These are phyloP conservation scores for Panagrolaimus sp. DNA, from an alignment of 1,140 invertebrate species.

Conservation along the genomic window DNA sequence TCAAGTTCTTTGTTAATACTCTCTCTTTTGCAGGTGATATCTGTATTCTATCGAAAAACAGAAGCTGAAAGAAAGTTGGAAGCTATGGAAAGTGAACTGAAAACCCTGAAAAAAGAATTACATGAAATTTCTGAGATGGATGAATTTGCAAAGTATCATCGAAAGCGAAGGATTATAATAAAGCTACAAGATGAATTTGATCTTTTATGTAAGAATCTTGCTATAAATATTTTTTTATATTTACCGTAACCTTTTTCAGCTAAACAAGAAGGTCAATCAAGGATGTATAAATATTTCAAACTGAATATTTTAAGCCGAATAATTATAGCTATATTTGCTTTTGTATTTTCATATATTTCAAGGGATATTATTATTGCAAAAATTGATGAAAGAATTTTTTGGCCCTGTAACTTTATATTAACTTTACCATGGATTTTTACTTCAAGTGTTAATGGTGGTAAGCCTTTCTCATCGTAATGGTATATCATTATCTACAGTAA, in stretches of 20 bases:
- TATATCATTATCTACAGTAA: background rate
- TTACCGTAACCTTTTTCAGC: background rate
- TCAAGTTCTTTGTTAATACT: too few species aligned
- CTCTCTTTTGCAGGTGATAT: background rate
- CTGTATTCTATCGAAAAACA: conserved; percentile 7
- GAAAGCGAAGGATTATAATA: background rate
- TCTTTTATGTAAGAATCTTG: background rate
- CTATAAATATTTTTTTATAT: too few species aligned
- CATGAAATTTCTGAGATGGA: background rate
- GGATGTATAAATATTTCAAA: conserved; percentile 2
- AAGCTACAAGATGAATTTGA: background rate
- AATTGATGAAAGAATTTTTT: background rate
- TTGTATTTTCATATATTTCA: conserved; percentile 5
- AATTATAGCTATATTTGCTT: background rate
- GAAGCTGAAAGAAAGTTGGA: background rate
- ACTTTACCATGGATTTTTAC: conserved; percentile 1
- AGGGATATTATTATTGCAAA: conserved; percentile 6
- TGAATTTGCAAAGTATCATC: conserved; percentile 5
- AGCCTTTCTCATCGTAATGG: background rate
- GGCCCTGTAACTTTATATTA: background rate
- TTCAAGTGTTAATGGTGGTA: background rate
- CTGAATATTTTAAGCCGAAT: background rate
- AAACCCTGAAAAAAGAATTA: background rate
- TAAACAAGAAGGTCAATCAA: background rate
- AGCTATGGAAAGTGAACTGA: background rate